These are phyloP conservation scores for Erebia ligea DNA, from an alignment of 2,888 invertebrate species.

Conservation along the genomic window DNA sequence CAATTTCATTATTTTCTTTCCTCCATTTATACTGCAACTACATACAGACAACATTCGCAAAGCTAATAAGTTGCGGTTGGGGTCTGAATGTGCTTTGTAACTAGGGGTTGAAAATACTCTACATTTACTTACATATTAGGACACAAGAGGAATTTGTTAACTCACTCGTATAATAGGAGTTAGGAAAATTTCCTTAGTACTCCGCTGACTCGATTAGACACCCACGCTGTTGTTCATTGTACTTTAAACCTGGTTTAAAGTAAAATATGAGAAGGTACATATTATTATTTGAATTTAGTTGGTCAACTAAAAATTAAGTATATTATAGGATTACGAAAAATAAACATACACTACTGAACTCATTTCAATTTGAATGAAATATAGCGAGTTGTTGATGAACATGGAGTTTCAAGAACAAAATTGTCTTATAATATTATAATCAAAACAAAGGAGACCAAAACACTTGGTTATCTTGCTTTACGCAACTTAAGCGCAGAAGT, in stretches of 20 bases:
- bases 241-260: background rate
- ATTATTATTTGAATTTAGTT: too few species aligned
- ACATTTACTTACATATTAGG: slow-evolving; percentile 19
- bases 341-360: too few species aligned
- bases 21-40: background rate
- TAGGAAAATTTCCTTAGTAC: slow-evolving; percentile 24
- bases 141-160: slow-evolving; percentile 22
- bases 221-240: background rate
- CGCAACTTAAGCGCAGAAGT: slow-evolving; percentile 1
- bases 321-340: too few species aligned
- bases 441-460: background rate
- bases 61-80: slow-evolving; percentile 10
- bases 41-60: background rate
- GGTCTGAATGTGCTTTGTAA: background rate
- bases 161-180: slow-evolving; percentile 25
- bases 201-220: slow-evolving; percentile 21
- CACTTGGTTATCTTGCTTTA: background rate
- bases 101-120: slow-evolving; percentile 12
- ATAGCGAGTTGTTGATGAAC: background rate
- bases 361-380: too few species aligned
- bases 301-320: background rate
- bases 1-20: background rate
- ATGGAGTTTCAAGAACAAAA: background rate
- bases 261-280: too few species aligned
- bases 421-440: background rate